Percentiles rank a stretch among this genome's conserved stretches.
Evolutionary conservation across 2,113 vertebrate species (phyloP).

Genomic region (Channa argus): DNA sequence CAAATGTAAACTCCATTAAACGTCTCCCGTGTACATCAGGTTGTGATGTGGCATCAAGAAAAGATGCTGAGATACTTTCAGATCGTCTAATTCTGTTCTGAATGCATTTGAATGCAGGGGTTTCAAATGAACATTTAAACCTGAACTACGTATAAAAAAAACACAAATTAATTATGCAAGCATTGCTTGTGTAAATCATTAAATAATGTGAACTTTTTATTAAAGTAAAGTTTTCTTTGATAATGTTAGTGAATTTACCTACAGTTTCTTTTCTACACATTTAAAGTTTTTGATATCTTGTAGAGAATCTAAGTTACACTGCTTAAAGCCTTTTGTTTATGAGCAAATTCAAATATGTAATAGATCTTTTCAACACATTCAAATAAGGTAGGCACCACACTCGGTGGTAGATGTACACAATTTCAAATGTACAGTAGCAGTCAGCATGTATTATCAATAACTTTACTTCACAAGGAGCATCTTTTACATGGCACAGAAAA

Average conservation of each 20-base stretch:
- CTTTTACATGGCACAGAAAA: constrained; percentile 26
- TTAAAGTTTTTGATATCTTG: background rate
- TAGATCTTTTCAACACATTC: constrained; percentile 47
- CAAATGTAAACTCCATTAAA: background rate
- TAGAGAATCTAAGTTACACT: constrained; percentile 1
- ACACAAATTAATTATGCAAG: too few species aligned
- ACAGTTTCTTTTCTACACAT: background rate
- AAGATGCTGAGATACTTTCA: constrained; percentile 30
- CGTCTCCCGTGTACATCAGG: constrained; percentile 41
- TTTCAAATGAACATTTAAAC: too few species aligned
- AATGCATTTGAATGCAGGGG: background rate
- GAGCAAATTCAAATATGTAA: background rate
- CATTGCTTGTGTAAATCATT: too few species aligned
- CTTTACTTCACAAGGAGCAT: constrained; percentile 17
- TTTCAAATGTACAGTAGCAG: background rate
- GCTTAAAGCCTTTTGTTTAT: background rate
- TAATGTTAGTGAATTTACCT: background rate
- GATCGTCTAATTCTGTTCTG: background rate
- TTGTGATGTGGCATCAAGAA: constrained; percentile 3
- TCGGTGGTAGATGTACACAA: constrained; percentile 2
- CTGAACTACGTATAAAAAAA: too few species aligned
- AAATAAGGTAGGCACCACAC: background rate
- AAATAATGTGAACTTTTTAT: too few species aligned
- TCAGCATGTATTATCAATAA: background rate
- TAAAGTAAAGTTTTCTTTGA: background rate